Conservation (phyloP, 1,140 invertebrate species). For the Papilio polytes region DNA sequence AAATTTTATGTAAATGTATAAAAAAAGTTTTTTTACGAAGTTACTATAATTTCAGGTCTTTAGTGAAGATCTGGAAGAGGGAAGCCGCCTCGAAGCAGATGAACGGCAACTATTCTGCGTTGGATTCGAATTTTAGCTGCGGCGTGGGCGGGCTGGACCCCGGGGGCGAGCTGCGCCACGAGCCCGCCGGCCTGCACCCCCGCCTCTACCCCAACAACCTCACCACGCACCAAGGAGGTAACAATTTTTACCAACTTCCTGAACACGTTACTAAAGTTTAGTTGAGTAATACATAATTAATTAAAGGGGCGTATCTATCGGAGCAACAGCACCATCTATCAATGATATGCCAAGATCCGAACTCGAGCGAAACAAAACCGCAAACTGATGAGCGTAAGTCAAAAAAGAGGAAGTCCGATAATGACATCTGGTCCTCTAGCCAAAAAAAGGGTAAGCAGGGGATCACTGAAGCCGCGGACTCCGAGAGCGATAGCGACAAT, state of each 20-base stretch:
- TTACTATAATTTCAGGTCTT: conserved; percentile 67
- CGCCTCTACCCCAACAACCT: conserved; percentile 70
- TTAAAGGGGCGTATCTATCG: conserved; percentile 74
- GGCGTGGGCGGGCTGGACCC: conserved; percentile 80
- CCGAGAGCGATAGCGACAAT: conserved; percentile 87
- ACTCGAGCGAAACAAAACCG: conserved; percentile 53
- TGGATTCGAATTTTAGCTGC: conserved; percentile 81
- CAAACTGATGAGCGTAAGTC: conserved; percentile 69
- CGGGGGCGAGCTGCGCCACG: conserved; percentile 74
- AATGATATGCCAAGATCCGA: conserved; percentile 70
- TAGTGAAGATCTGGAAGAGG: conserved; percentile 88
- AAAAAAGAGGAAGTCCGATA: conserved; percentile 80
- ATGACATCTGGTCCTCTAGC: conserved; percentile 60
- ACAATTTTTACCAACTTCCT: not conserved
- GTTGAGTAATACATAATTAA: not conserved
- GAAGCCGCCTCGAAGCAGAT: conserved; percentile 77
- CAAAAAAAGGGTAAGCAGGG: conserved; percentile 77
- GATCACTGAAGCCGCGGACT: conserved; percentile 80
- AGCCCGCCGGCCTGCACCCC: conserved; percentile 59
- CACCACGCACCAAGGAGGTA: conserved; percentile 74
- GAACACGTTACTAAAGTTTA: not conserved
- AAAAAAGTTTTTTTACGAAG: not conserved
- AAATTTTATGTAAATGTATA: too few species aligned
- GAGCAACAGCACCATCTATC: conserved; percentile 81
- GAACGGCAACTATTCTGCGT: conserved; percentile 79